Evolutionary conservation across 2,888 invertebrate species (phyloP).

Genomic region (Drosophila pegasa): DNA sequence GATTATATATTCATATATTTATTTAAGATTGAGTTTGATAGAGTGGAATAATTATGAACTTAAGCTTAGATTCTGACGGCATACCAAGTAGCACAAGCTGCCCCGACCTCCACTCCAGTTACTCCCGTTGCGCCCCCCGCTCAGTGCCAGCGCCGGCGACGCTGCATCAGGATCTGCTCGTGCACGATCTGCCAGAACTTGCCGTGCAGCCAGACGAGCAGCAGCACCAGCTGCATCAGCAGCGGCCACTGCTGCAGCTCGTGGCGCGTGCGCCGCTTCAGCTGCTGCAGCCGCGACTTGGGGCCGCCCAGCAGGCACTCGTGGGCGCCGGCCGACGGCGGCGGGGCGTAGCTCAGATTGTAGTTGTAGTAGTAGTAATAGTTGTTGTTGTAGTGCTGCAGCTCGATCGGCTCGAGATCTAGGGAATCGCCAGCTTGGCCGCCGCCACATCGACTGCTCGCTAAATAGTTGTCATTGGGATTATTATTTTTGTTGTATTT

Average conservation of each 20-base stretch:
- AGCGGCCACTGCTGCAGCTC: slow-evolving; percentile 83
- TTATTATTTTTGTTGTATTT: slow-evolving; percentile 37
- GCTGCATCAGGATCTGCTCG: slow-evolving; percentile 70
- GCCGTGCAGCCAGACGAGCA: slow-evolving; percentile 82
- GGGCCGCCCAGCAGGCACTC: slow-evolving; percentile 39
- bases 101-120: slow-evolving; percentile 2
- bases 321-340: slow-evolving; percentile 37
- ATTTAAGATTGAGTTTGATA: slow-evolving; percentile 50
- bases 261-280: slow-evolving; percentile 79
- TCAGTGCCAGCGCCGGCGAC: slow-evolving; percentile 74
- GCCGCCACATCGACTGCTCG: slow-evolving; percentile 38
- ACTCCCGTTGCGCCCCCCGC: background rate
- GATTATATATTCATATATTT: slow-evolving; percentile 58
- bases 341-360: slow-evolving; percentile 78
- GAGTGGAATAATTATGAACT: slow-evolving; percentile 61
- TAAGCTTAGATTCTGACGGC: slow-evolving; percentile 61
- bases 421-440: slow-evolving; percentile 48
- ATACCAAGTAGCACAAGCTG: slow-evolving; percentile 46
- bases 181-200: slow-evolving; percentile 82
- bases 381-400: slow-evolving; percentile 75
- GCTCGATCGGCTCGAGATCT: slow-evolving; percentile 58
- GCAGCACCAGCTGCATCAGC: slow-evolving; percentile 80
- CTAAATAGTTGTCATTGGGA: slow-evolving; percentile 36
- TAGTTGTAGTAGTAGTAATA: slow-evolving; percentile 81
- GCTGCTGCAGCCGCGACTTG: slow-evolving; percentile 62